These are phyloP conservation scores for Phortica magna DNA, from an alignment of 2,888 invertebrate genomes.

Conservation along the genomic window DNA sequence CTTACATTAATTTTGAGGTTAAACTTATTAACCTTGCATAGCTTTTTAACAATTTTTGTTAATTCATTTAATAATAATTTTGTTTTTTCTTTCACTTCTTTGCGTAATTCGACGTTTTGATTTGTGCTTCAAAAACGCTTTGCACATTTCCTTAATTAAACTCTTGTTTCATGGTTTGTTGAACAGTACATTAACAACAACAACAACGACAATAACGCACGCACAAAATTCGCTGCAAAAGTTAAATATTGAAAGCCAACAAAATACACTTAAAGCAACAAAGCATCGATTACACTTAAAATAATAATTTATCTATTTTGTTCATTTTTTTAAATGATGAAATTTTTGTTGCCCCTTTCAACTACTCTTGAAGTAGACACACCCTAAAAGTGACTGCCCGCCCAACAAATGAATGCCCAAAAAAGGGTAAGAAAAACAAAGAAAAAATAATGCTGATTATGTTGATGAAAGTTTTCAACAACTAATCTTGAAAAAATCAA, in stretches of 20 bases:
- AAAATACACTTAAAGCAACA: constrained; percentile 18
- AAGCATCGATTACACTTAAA: neutral
- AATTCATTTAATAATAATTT: constrained; percentile 60
- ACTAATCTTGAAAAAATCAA: neutral
- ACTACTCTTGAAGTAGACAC: neutral
- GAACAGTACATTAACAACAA: constrained; percentile 48
- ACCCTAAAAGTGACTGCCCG: neutral
- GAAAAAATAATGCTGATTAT: neutral
- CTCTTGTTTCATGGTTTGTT: constrained; percentile 68
- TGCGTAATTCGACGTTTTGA: constrained; percentile 44
- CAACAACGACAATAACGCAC: constrained; percentile 33
- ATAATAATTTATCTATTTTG: neutral
- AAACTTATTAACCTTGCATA: constrained; percentile 36
- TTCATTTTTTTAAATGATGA: neutral
- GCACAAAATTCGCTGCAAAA: constrained; percentile 23
- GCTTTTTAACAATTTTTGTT: constrained; percentile 37
- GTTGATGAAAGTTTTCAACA: neutral
- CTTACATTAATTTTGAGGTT: constrained; percentile 63
- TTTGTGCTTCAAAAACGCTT: constrained; percentile 35
- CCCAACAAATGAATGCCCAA: neutral
- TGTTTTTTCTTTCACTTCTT: constrained; percentile 28
- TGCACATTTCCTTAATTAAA: constrained; percentile 70
- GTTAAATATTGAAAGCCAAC: neutral
- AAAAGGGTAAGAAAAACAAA: neutral
- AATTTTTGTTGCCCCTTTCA: neutral